Conservation (phyloP, 2,113 vertebrate genomes). For the Phrynosoma platyrhinos region DNA sequence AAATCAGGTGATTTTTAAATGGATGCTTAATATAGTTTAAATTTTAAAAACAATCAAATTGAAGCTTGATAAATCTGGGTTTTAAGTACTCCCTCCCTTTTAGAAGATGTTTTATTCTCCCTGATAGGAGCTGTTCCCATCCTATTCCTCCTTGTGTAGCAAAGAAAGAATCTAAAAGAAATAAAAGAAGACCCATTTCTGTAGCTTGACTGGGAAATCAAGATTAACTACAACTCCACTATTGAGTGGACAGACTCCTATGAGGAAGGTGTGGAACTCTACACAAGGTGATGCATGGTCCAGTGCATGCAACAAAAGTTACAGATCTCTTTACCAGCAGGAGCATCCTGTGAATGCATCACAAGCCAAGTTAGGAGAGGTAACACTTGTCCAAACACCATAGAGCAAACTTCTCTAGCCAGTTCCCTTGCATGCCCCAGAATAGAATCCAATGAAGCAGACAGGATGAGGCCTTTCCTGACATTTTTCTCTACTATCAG, state of each 20-base stretch:
- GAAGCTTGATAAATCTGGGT: neutral
- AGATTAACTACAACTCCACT: neutral
- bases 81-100: neutral
- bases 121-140: neutral
- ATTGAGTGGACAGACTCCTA: too few relatives aligned
- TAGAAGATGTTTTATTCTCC: neutral
- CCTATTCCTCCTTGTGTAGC: neutral
- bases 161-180: neutral
- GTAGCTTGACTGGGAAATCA: neutral
- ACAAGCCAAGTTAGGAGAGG: too few relatives aligned
- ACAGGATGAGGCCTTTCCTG: too few relatives aligned
- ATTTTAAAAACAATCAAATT: neutral
- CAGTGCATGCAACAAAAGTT: too few relatives aligned
- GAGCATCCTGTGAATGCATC: too few relatives aligned
- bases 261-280: neutral
- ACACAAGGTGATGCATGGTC: too few relatives aligned
- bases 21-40: neutral
- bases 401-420: too few relatives aligned
- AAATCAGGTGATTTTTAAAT: neutral
- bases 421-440: too few relatives aligned
- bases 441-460: too few relatives aligned
- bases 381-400: too few relatives aligned
- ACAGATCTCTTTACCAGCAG: too few relatives aligned
- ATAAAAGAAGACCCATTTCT: neutral
- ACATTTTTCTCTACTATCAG: too few relatives aligned